These are phyloP conservation scores for Anomalospiza imberbis DNA, from an alignment of 2,797 vertebrate species.

Conservation along the genomic window DNA sequence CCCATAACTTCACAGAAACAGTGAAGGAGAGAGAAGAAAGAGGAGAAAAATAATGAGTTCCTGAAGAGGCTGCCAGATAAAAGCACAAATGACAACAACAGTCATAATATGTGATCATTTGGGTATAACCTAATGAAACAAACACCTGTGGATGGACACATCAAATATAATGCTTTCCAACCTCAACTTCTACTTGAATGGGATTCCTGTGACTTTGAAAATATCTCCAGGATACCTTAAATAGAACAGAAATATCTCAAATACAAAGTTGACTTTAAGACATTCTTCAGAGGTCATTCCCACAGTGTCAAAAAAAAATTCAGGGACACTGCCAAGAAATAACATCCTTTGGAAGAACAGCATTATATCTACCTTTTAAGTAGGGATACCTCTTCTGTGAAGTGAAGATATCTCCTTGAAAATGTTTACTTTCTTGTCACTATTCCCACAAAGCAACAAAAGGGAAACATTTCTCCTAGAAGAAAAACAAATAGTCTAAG, in stretches of 20 bases:
- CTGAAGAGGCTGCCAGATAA: neutral
- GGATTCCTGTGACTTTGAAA: constrained; percentile 25
- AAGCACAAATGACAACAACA: neutral
- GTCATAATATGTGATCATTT: neutral
- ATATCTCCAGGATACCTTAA: constrained; percentile 23
- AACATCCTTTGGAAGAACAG: neutral
- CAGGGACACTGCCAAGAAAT: neutral
- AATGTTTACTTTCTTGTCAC: neutral
- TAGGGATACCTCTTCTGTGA: neutral
- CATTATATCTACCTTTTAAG: neutral
- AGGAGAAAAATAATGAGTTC: neutral
- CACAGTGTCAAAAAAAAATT: neutral
- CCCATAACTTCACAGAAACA: neutral
- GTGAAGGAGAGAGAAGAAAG: neutral
- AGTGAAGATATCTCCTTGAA: neutral
- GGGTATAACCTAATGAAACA: neutral
- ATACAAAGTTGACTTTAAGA: neutral
- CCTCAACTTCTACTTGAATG: constrained; percentile 26
- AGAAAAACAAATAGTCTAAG: neutral
- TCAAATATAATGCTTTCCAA: neutral
- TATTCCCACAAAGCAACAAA: constrained; percentile 20
- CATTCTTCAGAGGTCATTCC: constrained; percentile 13
- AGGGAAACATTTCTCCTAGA: neutral
- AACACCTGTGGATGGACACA: neutral
- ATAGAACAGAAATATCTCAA: constrained; percentile 38